Evolutionary conservation across 1,140 invertebrate species (phyloP).

Genomic region (Drosophila eugracilis): DNA sequence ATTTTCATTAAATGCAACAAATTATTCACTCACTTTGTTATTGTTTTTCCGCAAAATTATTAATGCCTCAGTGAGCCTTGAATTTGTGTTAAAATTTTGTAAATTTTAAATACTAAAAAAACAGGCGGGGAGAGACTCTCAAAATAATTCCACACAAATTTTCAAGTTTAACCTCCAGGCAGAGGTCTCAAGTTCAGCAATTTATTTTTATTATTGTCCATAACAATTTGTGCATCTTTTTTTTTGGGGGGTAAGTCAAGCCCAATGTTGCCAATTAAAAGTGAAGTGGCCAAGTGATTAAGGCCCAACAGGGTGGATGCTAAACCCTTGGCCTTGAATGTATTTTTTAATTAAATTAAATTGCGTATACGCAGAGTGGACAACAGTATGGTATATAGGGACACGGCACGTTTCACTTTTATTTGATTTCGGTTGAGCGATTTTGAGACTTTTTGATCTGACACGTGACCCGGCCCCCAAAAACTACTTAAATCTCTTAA

Average conservation of each 20-base stretch:
- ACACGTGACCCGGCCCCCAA: conserved; percentile 64
- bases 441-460: conserved; percentile 76
- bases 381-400: conserved; percentile 18
- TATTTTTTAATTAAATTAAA: conserved; percentile 82
- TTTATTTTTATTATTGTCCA: conserved; percentile 70
- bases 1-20: conserved; percentile 81
- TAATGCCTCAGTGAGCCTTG: conserved; percentile 51
- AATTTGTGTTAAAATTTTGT: conserved; percentile 53
- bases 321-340: conserved; percentile 27
- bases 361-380: conserved; percentile 78
- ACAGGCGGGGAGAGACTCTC: conserved; percentile 8
- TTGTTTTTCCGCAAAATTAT: conserved; percentile 59
- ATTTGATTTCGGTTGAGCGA: conserved; percentile 75
- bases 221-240: conserved; percentile 48
- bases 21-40: conserved; percentile 49
- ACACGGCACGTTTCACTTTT: conserved; percentile 61
- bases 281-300: conserved; percentile 78
- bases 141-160: conserved; percentile 26
- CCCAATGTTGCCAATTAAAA: conserved; percentile 78
- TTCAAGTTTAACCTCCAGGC: conserved; percentile 14
- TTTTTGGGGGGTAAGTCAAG: conserved; percentile 38
- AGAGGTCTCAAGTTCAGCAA: conserved; percentile 28
- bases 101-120: conserved; percentile 31
- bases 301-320: conserved; percentile 39
- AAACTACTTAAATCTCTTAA: conserved; percentile 67